Base-by-base conservation (phyloP, 2,888 invertebrate genomes). In the Drosophila meridionalis region DNA sequence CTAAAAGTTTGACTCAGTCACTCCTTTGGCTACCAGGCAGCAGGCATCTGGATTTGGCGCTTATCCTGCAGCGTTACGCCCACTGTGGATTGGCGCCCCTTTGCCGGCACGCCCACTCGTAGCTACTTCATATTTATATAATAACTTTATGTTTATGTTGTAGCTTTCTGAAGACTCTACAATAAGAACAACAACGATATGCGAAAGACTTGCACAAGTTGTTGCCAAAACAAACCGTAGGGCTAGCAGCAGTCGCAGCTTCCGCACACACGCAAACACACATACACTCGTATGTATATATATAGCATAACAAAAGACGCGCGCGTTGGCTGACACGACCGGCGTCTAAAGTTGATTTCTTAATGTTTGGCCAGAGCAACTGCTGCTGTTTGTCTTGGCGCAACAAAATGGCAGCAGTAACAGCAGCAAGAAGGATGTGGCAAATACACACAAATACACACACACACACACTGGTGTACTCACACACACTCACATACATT, bases 301-400 rank as follows among this genome's bases (percentile, higher is more conserved):
- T 28, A 47, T 7, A 14, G 28, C 73, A 68, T 67, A 83, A 89
- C 89, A 85, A 90, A 84, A 89, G 90, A 73, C 81, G 84, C 64
- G 67, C 81, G 84, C 81, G 71, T 61, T 75, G 57, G 50, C 59
- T 66, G 63, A 67, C 78, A 72, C 73, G 62, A 52, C 47, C 52
- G 70, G 77, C 76, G 89, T 90, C 89, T 73, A 80, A 86, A 90
- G 91, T 90, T 87, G 91, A 90, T 90, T 90, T 87, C 90, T 90
- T 87, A 90, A 86, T 90, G 90, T 86, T 76, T 82, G 64, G 73
- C 80, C 70, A 80, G 77, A 73, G 80, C 73, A 77, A 82, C 78
- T 78, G 78, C 65, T 73, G 72, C 72, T 84, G 81, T 90, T 90
- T 87, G 83, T 86, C 73, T 85, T 85, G 68, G 70, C 83, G 71